phyloP scores from a whole-genome alignment of 2,113 vertebrate species.

The Brachyhypopomus occidentalis region DNA sequence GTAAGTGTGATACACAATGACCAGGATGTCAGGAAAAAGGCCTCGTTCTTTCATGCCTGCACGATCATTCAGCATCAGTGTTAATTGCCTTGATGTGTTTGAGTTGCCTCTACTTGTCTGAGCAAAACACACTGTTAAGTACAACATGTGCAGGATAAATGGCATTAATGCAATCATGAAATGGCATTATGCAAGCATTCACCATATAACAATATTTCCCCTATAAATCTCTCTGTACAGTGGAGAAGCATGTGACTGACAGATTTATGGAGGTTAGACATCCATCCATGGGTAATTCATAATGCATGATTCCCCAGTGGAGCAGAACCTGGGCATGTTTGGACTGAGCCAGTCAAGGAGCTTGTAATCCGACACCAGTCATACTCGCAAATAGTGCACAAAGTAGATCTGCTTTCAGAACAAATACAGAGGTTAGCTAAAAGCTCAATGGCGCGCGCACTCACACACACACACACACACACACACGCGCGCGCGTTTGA shows the following conservation, averaged over 20 bases:
- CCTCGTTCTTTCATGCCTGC: not conserved
- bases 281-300: constrained; percentile 13
- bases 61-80: not conserved
- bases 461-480: not conserved
- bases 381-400: not conserved
- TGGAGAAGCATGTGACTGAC: not conserved
- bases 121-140: not conserved
- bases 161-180: not conserved
- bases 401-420: constrained; percentile 9
- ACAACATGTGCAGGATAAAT: not conserved
- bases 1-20: not conserved
- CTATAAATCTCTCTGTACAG: constrained; percentile 4
- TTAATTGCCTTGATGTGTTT: not conserved
- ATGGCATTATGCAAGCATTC: not conserved
- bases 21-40: not conserved
- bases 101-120: not conserved
- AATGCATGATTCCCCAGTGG: constrained; percentile 9
- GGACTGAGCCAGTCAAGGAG: constrained; percentile 18
- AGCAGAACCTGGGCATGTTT: constrained; percentile 33
- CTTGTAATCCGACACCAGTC: constrained; percentile 17
- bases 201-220: not conserved
- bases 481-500: not conserved
- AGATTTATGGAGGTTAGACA: constrained; percentile 22
- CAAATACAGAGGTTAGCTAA: not conserved
- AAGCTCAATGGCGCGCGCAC: no score